Conservation (phyloP, 2,113 vertebrate genomes). For the Rhizomys pruinosus region DNA sequence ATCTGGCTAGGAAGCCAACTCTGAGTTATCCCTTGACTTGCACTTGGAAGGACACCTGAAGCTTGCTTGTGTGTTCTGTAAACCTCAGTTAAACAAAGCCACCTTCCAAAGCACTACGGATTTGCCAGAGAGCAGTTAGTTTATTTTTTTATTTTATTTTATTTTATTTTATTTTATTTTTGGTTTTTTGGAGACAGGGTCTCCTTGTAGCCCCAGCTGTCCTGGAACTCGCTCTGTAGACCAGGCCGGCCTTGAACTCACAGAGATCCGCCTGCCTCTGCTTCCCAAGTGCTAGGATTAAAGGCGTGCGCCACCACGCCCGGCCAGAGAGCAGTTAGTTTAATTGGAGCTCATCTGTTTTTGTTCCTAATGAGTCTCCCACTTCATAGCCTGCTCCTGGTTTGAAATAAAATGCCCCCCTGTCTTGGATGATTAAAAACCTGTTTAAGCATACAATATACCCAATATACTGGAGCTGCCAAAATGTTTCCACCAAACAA, state of each 20-base stretch:
- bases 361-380: constrained; percentile 65
- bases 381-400: constrained; percentile 34
- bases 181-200: too few relatives aligned
- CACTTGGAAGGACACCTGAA: constrained; percentile 44
- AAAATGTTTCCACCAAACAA: constrained; percentile 12
- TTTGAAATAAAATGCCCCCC: constrained; percentile 53
- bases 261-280: too few relatives aligned
- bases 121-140: constrained; percentile 51
- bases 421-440: constrained; percentile 69
- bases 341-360: constrained; percentile 74
- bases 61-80: neutral
- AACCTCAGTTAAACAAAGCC: constrained; percentile 61
- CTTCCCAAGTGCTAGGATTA: too few relatives aligned
- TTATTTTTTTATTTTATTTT: too few relatives aligned
- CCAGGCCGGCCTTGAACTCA: too few relatives aligned
- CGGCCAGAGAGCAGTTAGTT: constrained; percentile 38
- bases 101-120: neutral
- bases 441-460: constrained; percentile 36
- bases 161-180: too few relatives aligned
- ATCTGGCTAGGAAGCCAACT: constrained; percentile 18
- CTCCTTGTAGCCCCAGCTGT: too few relatives aligned
- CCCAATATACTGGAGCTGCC: neutral
- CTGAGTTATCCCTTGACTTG: neutral
- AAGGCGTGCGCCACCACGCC: too few relatives aligned
- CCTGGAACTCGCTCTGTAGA: too few relatives aligned